Evolutionary conservation across 2,113 vertebrate genomes (phyloP).

Genomic region (Chauna torquata): DNA sequence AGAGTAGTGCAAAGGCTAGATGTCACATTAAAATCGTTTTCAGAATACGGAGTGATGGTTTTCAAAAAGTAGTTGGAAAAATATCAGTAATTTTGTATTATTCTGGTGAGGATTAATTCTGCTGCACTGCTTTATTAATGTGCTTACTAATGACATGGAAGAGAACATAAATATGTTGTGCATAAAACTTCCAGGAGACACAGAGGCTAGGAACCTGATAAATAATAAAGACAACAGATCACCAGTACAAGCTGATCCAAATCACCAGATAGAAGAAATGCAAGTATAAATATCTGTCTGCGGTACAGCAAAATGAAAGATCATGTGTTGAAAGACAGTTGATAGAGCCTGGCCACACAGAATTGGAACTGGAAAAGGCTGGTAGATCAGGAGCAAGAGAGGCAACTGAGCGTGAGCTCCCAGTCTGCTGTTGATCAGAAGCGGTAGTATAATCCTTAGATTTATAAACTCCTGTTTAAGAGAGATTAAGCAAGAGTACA

Average conservation of each 20-base stretch:
- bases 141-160: background rate
- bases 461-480: slow-evolving; percentile 56
- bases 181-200: background rate
- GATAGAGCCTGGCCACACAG: background rate
- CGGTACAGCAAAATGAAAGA: background rate
- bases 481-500: slow-evolving; percentile 54
- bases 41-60: background rate
- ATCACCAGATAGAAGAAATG: background rate
- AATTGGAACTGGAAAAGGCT: background rate
- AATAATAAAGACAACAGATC: background rate
- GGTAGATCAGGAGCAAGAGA: background rate
- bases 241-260: background rate
- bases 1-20: background rate
- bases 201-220: background rate
- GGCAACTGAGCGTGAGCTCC: background rate
- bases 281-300: background rate
- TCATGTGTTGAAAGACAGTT: background rate
- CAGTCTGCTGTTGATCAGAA: background rate
- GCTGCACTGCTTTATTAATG: background rate
- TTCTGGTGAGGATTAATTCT: background rate
- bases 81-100: background rate
- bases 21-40: background rate
- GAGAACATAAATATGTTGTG: background rate
- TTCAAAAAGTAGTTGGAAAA: background rate
- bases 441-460: slow-evolving; percentile 51